Conservation (phyloP, 2,113 vertebrate genomes). For the Stercorarius parasiticus region DNA sequence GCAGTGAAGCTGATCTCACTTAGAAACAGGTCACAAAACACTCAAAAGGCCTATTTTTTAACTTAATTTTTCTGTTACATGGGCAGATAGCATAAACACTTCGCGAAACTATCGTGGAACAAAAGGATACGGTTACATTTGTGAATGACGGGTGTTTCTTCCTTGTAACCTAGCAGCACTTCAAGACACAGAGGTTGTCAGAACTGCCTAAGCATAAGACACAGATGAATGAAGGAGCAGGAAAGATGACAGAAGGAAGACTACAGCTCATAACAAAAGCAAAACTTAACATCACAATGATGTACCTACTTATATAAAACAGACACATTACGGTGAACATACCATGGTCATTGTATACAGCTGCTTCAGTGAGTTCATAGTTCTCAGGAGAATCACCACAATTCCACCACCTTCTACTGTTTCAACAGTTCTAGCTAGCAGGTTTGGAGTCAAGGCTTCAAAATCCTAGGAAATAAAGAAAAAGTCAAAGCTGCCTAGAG, state of each 20-base stretch:
- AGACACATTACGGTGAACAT: fast-evolving
- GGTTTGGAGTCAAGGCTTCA: constrained; percentile 94
- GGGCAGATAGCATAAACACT: neutral
- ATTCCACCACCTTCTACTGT: constrained; percentile 95
- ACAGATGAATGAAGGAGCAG: neutral
- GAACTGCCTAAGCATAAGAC: neutral
- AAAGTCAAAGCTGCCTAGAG: neutral
- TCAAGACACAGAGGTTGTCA: neutral
- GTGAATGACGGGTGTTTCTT: neutral
- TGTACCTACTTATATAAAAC: neutral
- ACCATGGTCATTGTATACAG: constrained; percentile 98
- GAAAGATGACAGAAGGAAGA: neutral
- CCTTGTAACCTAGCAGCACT: neutral
- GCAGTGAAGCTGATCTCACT: neutral
- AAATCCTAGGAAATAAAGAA: constrained; percentile 82
- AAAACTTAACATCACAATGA: neutral
- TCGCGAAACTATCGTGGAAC: neutral
- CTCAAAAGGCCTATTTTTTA: neutral
- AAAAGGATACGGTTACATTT: neutral
- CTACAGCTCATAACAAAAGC: fast-evolving
- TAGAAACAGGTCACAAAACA: neutral
- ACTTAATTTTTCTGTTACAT: neutral
- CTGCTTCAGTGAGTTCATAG: constrained; percentile 94
- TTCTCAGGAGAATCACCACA: constrained; percentile 90
- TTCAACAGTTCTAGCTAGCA: constrained; percentile 92